Percentiles rank a stretch among this genome's conserved stretches.
Evolutionary conservation across 2,797 vertebrate genomes (phyloP).

Genomic region (Tolypeutes matacus): DNA sequence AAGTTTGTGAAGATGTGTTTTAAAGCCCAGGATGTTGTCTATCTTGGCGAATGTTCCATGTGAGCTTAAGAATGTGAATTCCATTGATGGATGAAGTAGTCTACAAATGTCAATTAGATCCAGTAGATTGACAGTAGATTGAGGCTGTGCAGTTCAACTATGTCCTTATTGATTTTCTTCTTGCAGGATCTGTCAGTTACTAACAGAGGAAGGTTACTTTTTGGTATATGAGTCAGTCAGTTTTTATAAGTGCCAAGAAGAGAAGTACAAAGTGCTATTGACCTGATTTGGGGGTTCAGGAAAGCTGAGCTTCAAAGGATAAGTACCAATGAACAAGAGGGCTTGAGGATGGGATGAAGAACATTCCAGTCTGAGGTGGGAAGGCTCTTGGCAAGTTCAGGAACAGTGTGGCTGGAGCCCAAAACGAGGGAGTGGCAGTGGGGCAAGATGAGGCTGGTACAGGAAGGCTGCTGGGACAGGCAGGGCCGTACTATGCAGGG

Average conservation of each 20-base stretch:
- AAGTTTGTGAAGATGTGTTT: too few relatives aligned
- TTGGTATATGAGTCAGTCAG: not conserved
- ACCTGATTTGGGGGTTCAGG: not conserved
- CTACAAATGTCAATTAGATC: too few relatives aligned
- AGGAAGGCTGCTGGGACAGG: not conserved
- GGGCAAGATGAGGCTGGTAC: not conserved
- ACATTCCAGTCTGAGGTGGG: not conserved
- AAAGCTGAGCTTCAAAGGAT: constrained; percentile 1
- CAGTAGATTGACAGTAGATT: too few relatives aligned
- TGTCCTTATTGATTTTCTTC: too few relatives aligned
- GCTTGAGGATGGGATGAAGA: not conserved
- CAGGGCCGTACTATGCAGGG: not conserved
- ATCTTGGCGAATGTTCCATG: too few relatives aligned
- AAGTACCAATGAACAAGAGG: not conserved
- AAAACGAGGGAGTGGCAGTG: not conserved
- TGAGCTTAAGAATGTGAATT: too few relatives aligned
- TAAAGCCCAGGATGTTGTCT: too few relatives aligned
- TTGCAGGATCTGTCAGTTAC: too few relatives aligned
- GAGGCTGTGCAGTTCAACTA: too few relatives aligned
- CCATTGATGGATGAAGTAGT: too few relatives aligned
- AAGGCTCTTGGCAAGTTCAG: not conserved
- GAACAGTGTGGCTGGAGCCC: not conserved
- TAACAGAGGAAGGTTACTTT: not conserved
- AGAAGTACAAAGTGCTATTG: not conserved
- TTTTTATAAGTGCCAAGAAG: not conserved